phyloP scores from a whole-genome alignment of 2,113 vertebrate genomes.

The Tachycineta bicolor region DNA sequence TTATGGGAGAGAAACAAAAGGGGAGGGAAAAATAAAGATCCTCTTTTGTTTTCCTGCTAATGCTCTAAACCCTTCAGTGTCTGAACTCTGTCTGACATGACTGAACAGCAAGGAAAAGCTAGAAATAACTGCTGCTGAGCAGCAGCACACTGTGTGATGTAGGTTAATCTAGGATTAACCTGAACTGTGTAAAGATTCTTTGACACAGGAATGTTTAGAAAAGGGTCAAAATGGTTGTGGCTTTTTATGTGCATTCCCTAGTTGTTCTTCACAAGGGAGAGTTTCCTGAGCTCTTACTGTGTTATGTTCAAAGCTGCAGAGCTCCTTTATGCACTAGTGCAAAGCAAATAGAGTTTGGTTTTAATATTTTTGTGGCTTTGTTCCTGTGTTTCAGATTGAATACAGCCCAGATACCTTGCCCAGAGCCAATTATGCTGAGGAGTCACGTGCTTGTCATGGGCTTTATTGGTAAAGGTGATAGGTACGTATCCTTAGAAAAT shows the following conservation, averaged over 20 bases:
- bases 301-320: not conserved
- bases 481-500: slow-evolving; percentile 70
- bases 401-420: slow-evolving; percentile 88
- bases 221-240: not conserved
- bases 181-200: not conserved
- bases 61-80: not conserved
- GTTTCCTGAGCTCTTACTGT: not conserved
- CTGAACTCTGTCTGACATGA: not conserved
- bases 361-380: not conserved
- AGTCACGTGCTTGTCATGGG: slow-evolving; percentile 96
- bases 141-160: not conserved
- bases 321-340: not conserved
- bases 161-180: slow-evolving; percentile 41
- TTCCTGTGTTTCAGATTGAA: slow-evolving; percentile 79
- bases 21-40: not conserved
- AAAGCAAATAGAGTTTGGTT: not conserved
- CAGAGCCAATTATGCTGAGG: slow-evolving; percentile 89
- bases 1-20: not conserved
- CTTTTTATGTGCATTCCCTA: not conserved
- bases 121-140: slow-evolving; percentile 10
- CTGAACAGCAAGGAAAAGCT: not conserved
- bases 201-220: not conserved
- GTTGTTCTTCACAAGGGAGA: not conserved
- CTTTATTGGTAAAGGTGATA: slow-evolving; percentile 92
- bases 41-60: not conserved